A percentile compares a stretch with the other conserved stretches of the same genome.
phyloP scores from a whole-genome alignment of 2,797 vertebrate genomes.

The Perodicticus potto region DNA sequence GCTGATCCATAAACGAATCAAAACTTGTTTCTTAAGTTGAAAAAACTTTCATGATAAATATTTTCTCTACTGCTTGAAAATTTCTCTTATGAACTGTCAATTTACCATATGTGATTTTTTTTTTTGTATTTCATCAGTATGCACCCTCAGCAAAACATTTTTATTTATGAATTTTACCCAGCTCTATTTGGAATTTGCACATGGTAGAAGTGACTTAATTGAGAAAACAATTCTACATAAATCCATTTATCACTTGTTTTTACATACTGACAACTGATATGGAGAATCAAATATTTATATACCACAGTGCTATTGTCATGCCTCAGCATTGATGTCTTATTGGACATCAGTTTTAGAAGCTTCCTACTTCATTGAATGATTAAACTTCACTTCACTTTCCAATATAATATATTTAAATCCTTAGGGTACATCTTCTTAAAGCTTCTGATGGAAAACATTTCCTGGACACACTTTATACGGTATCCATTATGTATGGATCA shows the following conservation, averaged over 20 bases:
- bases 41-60: neutral
- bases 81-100: neutral
- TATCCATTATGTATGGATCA: conserved; percentile 75
- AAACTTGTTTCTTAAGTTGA: neutral
- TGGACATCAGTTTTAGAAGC: conserved; percentile 71
- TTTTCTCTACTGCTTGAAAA: neutral
- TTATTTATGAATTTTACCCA: neutral
- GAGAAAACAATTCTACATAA: neutral
- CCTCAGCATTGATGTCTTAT: conserved; percentile 52
- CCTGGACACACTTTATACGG: conserved; percentile 34
- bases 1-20: neutral
- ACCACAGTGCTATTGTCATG: neutral
- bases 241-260: neutral
- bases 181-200: neutral
- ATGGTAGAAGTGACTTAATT: conserved; percentile 31
- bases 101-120: neutral
- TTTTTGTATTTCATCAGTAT: neutral
- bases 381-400: conserved; percentile 59
- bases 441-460: conserved; percentile 37
- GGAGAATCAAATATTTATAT: conserved; percentile 61
- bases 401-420: conserved; percentile 64
- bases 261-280: neutral
- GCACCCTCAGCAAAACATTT: neutral
- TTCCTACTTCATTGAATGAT: conserved; percentile 63
- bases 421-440: conserved; percentile 60